Percentiles rank a stretch among this genome's conserved stretches.
Evolutionary conservation across 37 sponge, comb jelly and placozoan species (phyloP).

Genomic region (Hexactinellida sp.): DNA sequence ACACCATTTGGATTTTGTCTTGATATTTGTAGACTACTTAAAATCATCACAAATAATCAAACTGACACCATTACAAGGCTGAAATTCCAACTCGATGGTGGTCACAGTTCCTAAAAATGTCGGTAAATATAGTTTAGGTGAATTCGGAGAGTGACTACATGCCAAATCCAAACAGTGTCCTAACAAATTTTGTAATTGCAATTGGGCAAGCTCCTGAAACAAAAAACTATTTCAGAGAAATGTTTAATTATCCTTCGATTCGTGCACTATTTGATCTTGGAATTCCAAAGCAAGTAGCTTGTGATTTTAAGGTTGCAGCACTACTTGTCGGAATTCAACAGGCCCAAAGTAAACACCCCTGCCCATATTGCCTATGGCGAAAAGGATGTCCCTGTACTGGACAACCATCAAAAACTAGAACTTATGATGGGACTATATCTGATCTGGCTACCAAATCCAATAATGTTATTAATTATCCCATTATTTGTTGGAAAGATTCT

Average conservation of each 20-base stretch:
- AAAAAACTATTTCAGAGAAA: not conserved
- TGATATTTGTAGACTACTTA: not conserved
- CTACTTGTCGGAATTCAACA: conserved; percentile 11
- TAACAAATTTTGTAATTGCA: not conserved
- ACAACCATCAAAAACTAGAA: not conserved
- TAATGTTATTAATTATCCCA: not conserved
- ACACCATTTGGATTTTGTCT: not conserved
- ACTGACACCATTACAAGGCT: not conserved
- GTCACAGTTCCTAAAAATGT: not conserved
- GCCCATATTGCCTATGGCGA: conserved; percentile 1
- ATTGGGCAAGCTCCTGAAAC: conserved; percentile 15
- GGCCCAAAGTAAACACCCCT: not conserved
- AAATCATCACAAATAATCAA: conserved; percentile 7
- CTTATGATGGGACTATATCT: not conserved
- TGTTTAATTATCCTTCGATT: conserved; percentile 7
- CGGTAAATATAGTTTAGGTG: not conserved
- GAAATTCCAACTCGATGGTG: conserved; percentile 12
- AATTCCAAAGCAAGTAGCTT: conserved; percentile 12
- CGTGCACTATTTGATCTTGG: not conserved
- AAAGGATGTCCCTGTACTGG: conserved; percentile 3
- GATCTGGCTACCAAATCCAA: not conserved
- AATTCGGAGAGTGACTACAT: not conserved
- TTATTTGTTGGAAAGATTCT: conserved; percentile 15
- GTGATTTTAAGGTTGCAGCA: conserved; percentile 6
- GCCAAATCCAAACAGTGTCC: not conserved